phyloP scores from a whole-genome alignment of 2,797 vertebrate species.

The Tapirus indicus region DNA sequence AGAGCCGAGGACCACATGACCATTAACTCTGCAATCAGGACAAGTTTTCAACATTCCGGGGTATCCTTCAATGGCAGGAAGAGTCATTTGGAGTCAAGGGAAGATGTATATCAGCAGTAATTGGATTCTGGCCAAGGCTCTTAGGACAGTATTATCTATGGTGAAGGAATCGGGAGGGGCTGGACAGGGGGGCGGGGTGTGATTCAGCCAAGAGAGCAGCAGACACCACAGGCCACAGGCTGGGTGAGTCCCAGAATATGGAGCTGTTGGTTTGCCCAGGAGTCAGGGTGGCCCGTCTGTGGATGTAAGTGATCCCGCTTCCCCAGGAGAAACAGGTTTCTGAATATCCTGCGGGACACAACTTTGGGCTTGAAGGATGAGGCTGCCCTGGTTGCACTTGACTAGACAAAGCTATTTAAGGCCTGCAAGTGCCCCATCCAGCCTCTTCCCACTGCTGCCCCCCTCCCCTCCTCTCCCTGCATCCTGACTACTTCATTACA shows the following conservation, averaged over 20 bases:
- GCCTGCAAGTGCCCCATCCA: background rate
- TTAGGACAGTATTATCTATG: constrained; percentile 34
- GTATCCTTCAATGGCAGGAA: constrained; percentile 83
- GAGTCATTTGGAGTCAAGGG: constrained; percentile 82
- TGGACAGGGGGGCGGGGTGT: background rate
- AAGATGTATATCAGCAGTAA: constrained; percentile 87
- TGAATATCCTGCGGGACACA: background rate
- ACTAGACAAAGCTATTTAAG: constrained; percentile 29
- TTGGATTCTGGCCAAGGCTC: constrained; percentile 85
- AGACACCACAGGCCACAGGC: background rate
- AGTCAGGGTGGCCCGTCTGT: background rate
- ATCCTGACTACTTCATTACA: constrained; percentile 82
- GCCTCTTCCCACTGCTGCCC: background rate
- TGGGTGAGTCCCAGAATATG: fast-evolving
- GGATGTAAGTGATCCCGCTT: background rate
- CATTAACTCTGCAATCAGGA: constrained; percentile 84
- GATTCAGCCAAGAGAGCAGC: background rate
- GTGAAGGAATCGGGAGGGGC: background rate
- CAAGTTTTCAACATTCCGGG: constrained; percentile 83
- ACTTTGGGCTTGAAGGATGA: background rate
- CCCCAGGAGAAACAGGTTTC: background rate
- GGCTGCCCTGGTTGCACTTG: background rate
- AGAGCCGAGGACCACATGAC: constrained; percentile 88
- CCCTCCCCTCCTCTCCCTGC: background rate
- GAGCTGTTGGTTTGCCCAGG: background rate